Conservation (phyloP, 2,888 invertebrate species). For the Chalcis sispes region DNA sequence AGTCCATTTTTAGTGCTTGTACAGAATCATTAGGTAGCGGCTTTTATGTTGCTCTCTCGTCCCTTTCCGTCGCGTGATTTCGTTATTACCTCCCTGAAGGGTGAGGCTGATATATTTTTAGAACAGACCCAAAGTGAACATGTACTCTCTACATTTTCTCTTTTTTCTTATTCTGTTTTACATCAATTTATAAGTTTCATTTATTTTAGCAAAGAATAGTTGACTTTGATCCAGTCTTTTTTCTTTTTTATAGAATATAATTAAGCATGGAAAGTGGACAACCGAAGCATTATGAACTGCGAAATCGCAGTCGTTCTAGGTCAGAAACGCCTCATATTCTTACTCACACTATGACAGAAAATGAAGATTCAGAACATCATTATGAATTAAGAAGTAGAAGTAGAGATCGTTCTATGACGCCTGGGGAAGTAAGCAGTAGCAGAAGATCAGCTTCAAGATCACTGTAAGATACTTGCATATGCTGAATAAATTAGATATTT, state of each 20-base stretch:
- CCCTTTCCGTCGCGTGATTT: neutral
- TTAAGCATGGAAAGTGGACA: conserved; percentile 68
- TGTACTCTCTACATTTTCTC: conserved; percentile 8
- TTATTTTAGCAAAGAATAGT: neutral
- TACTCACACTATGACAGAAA: conserved; percentile 60
- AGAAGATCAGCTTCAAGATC: conserved; percentile 67
- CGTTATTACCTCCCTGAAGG: neutral
- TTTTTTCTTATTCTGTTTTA: neutral
- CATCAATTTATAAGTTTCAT: neutral
- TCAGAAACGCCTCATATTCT: conserved; percentile 70
- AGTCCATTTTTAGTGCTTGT: conserved; percentile 42
- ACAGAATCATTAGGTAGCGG: neutral
- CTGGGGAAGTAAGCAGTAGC: conserved; percentile 67
- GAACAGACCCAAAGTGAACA: conserved; percentile 9
- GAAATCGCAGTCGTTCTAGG: conserved; percentile 72
- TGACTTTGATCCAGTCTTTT: neutral
- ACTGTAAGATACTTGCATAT: conserved; percentile 36
- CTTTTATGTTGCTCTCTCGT: conserved; percentile 8
- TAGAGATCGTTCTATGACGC: conserved; percentile 71
- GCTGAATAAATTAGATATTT: neutral
- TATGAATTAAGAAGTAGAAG: conserved; percentile 68
- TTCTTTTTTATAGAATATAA: neutral
- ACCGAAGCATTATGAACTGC: conserved; percentile 70
- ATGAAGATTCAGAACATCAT: conserved; percentile 67
- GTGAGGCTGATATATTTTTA: conserved; percentile 39